Conservation (phyloP, 2,888 invertebrate species). For the Petrolisthes cinctipes region DNA sequence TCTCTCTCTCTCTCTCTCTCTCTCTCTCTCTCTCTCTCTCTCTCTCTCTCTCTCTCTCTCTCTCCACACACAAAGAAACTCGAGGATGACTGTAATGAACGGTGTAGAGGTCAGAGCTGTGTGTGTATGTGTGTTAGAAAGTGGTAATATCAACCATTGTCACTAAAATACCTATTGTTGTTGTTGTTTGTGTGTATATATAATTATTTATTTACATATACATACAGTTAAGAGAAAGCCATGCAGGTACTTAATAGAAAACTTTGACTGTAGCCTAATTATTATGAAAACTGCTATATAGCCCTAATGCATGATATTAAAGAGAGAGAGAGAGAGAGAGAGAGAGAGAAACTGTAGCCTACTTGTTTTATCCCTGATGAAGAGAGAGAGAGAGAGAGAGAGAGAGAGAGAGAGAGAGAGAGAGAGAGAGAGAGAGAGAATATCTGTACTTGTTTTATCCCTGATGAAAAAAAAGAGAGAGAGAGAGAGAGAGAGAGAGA, state of each 20-base stretch:
- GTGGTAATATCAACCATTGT: no score
- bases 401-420: background rate
- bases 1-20: background rate
- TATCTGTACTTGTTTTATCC: no score
- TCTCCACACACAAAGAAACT: background rate
- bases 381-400: background rate
- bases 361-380: no score
- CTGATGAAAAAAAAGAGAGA: no score
- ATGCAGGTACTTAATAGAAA: background rate
- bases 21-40: background rate
- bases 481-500: background rate
- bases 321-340: background rate
- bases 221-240: no score
- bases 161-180: no score
- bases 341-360: background rate
- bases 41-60: conserved; percentile 1
- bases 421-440: no score
- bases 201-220: no score
- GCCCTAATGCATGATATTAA: background rate
- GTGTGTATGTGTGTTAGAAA: no score
- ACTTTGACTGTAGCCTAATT: background rate
- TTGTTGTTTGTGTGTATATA: no score
- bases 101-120: no score
- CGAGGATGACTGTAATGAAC: no score
- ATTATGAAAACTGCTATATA: background rate